Evolutionary conservation across 2,888 invertebrate species (phyloP), one percentile per base, ranked within the genome.

Genomic region (Sicus ferrugineus): DNA sequence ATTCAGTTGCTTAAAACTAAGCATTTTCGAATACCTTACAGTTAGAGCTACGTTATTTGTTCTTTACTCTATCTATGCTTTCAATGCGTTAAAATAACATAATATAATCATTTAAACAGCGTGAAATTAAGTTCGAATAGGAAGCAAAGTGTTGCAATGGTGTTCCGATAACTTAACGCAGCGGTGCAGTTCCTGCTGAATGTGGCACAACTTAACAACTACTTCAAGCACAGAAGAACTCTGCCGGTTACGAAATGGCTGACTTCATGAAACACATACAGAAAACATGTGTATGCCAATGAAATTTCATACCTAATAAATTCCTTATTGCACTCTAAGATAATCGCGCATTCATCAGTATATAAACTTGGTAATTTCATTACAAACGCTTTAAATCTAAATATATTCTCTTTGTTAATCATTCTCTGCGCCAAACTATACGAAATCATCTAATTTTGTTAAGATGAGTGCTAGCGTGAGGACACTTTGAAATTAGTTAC

Each of bases 291-390:
- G 42, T n/a, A 42, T 42, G 42, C 16, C n/a, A 1, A n/a, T 16
- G n/a, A 42, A 16, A 42, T 42, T 26, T 26, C 30, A 16, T 30
- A 30, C 52, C 11, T 52, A 16, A 42, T 42, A 42, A 31, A 31
- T 31, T 31, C 52, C 28, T 28, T 46, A 63, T 50, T 50, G 50
- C 64, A 64, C 63, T 50, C 30, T 31, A 30, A n/a, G 50, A 31
- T 50, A 28, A 52, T 11, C 31, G 31, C n/a, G 21, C 14, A 26
- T 16, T 23, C 30, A 56, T 3, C 7, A 28, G 11, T 38, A 48
- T 30, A 48, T 48, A 50, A 31, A 31, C 50, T 31, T 48, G 31
- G 48, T 31, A 64, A 50, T 64, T 64, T 31, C 50, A 64, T 31
- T 31, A 30, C 21, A 50, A 64, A 64, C 42, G 14, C 42, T n/a